Base-by-base conservation (phyloP, 2,888 invertebrate species). In the Geotrupes spiniger region DNA sequence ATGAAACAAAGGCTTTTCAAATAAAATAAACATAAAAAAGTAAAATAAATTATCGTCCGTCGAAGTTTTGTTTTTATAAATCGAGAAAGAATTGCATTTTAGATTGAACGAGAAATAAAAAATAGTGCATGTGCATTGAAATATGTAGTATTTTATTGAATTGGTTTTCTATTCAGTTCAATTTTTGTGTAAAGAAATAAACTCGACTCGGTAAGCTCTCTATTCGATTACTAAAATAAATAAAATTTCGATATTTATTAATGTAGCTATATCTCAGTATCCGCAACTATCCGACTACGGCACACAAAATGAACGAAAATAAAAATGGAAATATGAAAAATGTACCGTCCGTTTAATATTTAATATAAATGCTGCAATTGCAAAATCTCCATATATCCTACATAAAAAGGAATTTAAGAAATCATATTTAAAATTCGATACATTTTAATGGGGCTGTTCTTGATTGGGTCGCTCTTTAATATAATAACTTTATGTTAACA, bases 11-110 rank as follows among this genome's bases (percentile, higher is more conserved):
- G 63, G 62, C 63, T 62, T 60, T 62, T 57, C 60, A 62, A 65
- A 66, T 64, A 67, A 64, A 66, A 65, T 64, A 66, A 65, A 65
- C 64, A 65, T 59, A 66, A 64, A 66, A 66, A 64, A 67, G 64
- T 65, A 65, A 67, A 68, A 68, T 65, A 67, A 68, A 68, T 68
- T 68, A 67, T 63, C 60, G 61, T 62, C 57, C 60, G 65, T 61
- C 63, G 64, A 65, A 68, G 64, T 68, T 66, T 62, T 64, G 63
- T 40, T 49, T 45, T 44, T 49, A 38, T 29, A 49, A 49, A 49
- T 45, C 49, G 49, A 39, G 36, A 37, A 49, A 49, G 49, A 49
- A 49, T 45, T 44, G 43, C 28, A 44, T 48, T 48, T 10, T 38
- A 39, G 45, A 49, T 49, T 49, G 49, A 29, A 39, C 39, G 14